These are phyloP conservation scores for Tachina lurida DNA, from an alignment of 2,888 invertebrate species.

Conservation along the genomic window DNA sequence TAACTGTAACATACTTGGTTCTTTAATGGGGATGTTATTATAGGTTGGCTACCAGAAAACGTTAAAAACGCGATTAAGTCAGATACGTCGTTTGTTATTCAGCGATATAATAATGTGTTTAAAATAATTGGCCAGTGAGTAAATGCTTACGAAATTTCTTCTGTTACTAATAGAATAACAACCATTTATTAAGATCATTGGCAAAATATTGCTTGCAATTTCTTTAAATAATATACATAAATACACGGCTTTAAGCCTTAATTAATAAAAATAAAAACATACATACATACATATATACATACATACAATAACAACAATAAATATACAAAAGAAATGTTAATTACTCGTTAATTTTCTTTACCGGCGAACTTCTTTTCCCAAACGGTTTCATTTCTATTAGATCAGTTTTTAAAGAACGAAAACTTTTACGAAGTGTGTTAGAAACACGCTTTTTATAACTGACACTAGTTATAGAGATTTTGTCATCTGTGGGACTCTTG, in stretches of 20 bases:
- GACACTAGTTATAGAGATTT: constrained; percentile 77
- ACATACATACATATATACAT: constrained; percentile 20
- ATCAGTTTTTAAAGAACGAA: constrained; percentile 79
- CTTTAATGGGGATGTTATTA: too few relatives aligned
- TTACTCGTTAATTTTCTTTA: constrained; percentile 70
- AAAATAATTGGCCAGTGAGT: too few relatives aligned
- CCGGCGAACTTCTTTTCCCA: constrained; percentile 74
- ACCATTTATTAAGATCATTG: constrained; percentile 56
- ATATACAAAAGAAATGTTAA: constrained; percentile 6
- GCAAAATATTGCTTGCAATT: constrained; percentile 39
- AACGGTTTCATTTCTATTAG: constrained; percentile 79
- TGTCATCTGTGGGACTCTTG: constrained; percentile 74
- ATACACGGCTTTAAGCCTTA: constrained; percentile 28
- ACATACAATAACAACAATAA: constrained; percentile 40
- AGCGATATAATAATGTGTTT: too few relatives aligned
- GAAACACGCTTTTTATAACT: constrained; percentile 80
- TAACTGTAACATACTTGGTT: too few relatives aligned
- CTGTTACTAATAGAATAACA: constrained; percentile 18
- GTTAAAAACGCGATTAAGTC: too few relatives aligned
- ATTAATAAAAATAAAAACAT: constrained; percentile 40
- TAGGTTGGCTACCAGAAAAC: too few relatives aligned
- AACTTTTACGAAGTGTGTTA: constrained; percentile 78
- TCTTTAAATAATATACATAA: constrained; percentile 31
- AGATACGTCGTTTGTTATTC: too few relatives aligned
- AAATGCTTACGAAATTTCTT: too few relatives aligned